A percentile compares a stretch with the other conserved stretches of the same genome.
phyloP scores from a whole-genome alignment of 1,140 invertebrate species.

The Eriosoma lanigerum region DNA sequence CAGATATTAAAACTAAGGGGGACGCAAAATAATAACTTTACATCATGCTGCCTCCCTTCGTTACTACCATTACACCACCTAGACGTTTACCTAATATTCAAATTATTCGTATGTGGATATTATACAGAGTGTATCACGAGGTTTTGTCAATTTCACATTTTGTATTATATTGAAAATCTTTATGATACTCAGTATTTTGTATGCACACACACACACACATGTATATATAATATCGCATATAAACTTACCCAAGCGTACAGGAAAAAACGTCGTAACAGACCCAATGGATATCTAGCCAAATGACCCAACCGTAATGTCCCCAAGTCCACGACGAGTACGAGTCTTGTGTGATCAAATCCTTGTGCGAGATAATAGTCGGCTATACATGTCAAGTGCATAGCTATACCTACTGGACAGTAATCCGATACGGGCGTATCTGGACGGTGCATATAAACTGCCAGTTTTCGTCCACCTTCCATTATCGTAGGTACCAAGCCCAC shows the following conservation, averaged over 20 bases:
- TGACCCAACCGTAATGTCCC: slow-evolving; percentile 30
- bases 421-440: neutral
- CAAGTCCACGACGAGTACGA: slow-evolving; percentile 31
- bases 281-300: slow-evolving; percentile 45
- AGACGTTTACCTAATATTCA: too few species aligned
- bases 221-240: neutral
- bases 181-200: too few species aligned
- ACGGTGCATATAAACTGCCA: slow-evolving; percentile 17
- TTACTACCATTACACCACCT: too few species aligned
- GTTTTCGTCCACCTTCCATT: slow-evolving; percentile 28
- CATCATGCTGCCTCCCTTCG: too few species aligned
- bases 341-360: slow-evolving; percentile 21
- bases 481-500: slow-evolving; percentile 17
- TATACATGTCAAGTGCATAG: slow-evolving; percentile 34
- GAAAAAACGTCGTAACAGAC: slow-evolving; percentile 43
- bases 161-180: too few species aligned
- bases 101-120: too few species aligned
- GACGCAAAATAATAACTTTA: too few species aligned
- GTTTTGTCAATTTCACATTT: too few species aligned
- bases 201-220: too few species aligned
- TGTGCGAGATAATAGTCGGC: slow-evolving; percentile 30
- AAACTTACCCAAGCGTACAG: slow-evolving; percentile 51
- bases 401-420: slow-evolving; percentile 39
- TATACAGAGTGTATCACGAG: too few species aligned
- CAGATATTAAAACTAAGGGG: too few species aligned